A percentile compares a stretch with the other conserved stretches of the same genome.
These are phyloP conservation scores for Triplophysa rosa DNA, from an alignment of 2,113 vertebrate genomes.

Conservation along the genomic window DNA sequence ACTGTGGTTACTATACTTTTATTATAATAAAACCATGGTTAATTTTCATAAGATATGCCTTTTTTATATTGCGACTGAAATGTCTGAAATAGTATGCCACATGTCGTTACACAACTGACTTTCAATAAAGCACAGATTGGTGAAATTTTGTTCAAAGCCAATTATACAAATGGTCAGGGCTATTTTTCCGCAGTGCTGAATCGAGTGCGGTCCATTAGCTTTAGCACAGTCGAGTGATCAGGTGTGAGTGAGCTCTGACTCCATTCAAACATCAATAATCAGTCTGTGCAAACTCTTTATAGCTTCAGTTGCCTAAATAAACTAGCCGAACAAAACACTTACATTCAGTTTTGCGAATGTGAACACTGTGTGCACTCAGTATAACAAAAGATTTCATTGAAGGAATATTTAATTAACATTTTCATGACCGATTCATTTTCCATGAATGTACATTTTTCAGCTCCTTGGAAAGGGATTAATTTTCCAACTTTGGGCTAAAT, in stretches of 20 bases:
- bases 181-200: background rate
- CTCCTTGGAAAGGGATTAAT: background rate
- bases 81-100: background rate
- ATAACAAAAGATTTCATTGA: background rate
- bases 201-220: slow-evolving; percentile 27
- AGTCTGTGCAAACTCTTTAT: background rate
- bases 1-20: too few species aligned
- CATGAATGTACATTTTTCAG: background rate
- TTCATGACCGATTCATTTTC: background rate
- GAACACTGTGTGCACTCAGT: background rate
- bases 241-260: slow-evolving; percentile 29
- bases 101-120: slow-evolving; percentile 17
- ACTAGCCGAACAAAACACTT: background rate
- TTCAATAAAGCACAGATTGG: slow-evolving; percentile 36
- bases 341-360: slow-evolving; percentile 4
- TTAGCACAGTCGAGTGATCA: slow-evolving; percentile 24
- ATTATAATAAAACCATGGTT: too few species aligned
- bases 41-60: too few species aligned
- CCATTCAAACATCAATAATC: slow-evolving; percentile 41
- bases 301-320: slow-evolving; percentile 13
- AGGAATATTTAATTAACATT: background rate
- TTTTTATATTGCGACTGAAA: background rate
- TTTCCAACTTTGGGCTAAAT: slow-evolving; percentile 11
- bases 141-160: slow-evolving; percentile 25
- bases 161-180: slow-evolving; percentile 33